Evolutionary conservation across 2,113 vertebrate species (phyloP).

Genomic region (Cheirogaleus medius): DNA sequence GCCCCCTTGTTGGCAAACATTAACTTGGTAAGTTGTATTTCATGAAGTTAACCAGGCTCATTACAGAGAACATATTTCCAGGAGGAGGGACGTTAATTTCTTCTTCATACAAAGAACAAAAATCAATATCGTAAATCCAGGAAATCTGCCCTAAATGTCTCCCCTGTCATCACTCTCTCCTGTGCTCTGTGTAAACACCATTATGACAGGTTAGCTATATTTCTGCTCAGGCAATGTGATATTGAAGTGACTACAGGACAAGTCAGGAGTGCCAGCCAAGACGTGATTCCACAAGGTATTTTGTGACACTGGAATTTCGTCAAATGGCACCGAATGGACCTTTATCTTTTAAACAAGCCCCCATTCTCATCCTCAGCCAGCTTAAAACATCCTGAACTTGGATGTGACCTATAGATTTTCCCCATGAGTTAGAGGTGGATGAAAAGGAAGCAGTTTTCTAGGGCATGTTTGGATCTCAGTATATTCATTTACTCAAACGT

Average conservation of each 20-base stretch:
- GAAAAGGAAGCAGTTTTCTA: not conserved
- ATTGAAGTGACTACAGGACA: not conserved
- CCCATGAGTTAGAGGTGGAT: not conserved
- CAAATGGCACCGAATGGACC: not conserved
- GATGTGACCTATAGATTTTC: constrained; percentile 47
- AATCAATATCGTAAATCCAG: constrained; percentile 76
- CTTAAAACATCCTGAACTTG: not conserved
- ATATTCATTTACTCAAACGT: not conserved
- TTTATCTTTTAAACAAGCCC: constrained; percentile 49
- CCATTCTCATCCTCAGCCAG: not conserved
- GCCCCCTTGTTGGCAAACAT: constrained; percentile 8
- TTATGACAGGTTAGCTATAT: constrained; percentile 54
- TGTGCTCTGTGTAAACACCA: constrained; percentile 45
- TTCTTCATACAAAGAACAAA: constrained; percentile 71
- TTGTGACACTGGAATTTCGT: constrained; percentile 12
- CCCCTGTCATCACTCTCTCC: not conserved
- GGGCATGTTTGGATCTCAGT: not conserved
- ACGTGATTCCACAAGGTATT: constrained; percentile 32
- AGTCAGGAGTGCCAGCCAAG: not conserved
- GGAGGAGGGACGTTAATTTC: constrained; percentile 69
- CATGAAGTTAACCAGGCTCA: constrained; percentile 71
- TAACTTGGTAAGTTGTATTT: constrained; percentile 61
- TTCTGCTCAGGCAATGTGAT: not conserved
- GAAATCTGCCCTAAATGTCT: constrained; percentile 69
- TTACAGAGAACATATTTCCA: constrained; percentile 71